phyloP scores from a whole-genome alignment of 2,888 invertebrate species.

The Limnephilus lunatus region DNA sequence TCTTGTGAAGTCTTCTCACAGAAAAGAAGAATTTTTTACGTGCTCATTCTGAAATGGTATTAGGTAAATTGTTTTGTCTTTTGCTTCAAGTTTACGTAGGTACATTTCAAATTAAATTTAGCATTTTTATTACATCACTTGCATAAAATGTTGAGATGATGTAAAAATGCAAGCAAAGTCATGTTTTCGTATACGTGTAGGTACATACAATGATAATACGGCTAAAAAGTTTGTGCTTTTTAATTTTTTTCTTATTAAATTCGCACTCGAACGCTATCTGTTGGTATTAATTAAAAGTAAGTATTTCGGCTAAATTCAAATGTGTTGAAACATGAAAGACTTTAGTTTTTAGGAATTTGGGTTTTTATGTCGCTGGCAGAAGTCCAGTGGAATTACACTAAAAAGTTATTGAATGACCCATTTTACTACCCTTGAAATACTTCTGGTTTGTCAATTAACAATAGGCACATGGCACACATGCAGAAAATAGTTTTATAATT shows the following conservation, averaged over 20 bases:
- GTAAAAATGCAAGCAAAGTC: neutral
- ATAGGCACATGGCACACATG: neutral
- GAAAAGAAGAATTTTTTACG: neutral
- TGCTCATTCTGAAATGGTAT: too few species aligned
- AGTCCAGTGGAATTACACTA: neutral
- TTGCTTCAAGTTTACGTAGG: too few species aligned
- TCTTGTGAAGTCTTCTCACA: neutral
- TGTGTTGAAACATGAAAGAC: neutral
- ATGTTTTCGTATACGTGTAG: neutral
- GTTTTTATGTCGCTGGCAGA: slow-evolving; percentile 5
- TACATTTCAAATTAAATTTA: neutral
- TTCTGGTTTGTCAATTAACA: neutral
- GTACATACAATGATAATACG: neutral
- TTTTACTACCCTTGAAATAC: slow-evolving; percentile 1
- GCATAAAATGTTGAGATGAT: neutral
- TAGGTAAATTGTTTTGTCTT: too few species aligned
- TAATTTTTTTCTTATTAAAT: neutral
- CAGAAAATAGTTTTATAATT: neutral
- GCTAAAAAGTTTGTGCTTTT: neutral
- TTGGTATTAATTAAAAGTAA: neutral
- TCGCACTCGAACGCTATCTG: neutral
- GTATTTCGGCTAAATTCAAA: neutral
- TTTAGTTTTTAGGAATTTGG: slow-evolving; percentile 10
- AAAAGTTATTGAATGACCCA: neutral
- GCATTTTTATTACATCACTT: neutral